phyloP scores from a whole-genome alignment of 1,140 invertebrate species.

The Oppia nitens region DNA sequence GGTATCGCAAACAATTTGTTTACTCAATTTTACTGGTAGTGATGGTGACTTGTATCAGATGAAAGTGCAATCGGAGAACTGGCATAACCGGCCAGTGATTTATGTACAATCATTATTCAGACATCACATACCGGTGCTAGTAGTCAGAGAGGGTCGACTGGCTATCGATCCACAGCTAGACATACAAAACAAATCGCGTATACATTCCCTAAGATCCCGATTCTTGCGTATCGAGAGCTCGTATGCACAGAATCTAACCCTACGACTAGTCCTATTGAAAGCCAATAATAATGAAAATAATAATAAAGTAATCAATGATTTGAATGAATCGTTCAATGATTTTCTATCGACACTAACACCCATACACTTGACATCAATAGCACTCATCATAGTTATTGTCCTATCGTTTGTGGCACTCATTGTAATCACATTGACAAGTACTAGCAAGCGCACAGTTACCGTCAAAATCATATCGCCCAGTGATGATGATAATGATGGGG shows the following conservation, averaged over 20 bases:
- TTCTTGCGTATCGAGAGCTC: conserved; percentile 3
- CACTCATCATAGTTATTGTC: conserved; percentile 2
- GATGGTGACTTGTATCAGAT: background rate
- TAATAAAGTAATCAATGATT: background rate
- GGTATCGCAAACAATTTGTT: background rate
- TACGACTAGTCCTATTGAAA: background rate
- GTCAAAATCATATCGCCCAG: background rate
- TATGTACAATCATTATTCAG: background rate
- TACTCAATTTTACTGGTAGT: background rate
- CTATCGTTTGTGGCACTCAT: background rate
- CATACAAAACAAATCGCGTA: conserved; percentile 6
- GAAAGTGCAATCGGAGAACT: background rate
- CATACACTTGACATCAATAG: conserved; percentile 7
- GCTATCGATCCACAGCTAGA: conserved; percentile 10
- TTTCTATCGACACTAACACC: background rate
- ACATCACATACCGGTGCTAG: conserved; percentile 2
- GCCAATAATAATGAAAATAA: background rate
- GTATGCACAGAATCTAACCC: conserved; percentile 2
- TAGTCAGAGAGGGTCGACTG: conserved; percentile 4
- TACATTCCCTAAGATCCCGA: conserved; percentile 4
- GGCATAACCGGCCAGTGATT: background rate
- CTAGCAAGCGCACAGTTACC: background rate
- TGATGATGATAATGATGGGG: background rate
- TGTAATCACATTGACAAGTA: background rate
- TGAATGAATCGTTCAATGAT: background rate